A percentile compares a stretch with the other conserved stretches of the same genome.
These are phyloP conservation scores for Acrocephalus scirpaceus DNA, from an alignment of 2,797 vertebrate genomes.

Conservation along the genomic window DNA sequence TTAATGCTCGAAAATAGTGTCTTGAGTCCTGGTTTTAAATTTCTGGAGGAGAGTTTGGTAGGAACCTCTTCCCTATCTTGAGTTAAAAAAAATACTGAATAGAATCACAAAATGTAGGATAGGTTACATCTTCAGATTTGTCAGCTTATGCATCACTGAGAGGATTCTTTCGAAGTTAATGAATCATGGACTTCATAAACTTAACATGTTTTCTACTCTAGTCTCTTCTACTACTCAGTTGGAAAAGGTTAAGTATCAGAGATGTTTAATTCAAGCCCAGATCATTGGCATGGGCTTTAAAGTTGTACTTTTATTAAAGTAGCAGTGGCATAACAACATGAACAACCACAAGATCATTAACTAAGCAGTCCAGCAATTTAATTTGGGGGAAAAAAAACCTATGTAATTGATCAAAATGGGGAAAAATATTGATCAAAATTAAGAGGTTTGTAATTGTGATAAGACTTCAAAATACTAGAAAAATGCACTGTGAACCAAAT, in stretches of 20 bases:
- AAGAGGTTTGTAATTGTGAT: background rate
- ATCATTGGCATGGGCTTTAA: background rate
- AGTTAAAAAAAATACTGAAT: background rate
- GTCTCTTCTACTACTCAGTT: background rate
- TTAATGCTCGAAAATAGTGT: background rate
- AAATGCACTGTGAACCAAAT: background rate
- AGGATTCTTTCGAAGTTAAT: background rate
- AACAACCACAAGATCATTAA: background rate
- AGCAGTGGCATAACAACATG: background rate
- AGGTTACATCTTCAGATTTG: background rate
- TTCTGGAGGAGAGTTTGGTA: background rate
- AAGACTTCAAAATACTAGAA: background rate
- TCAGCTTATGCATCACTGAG: background rate
- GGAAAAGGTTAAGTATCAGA: background rate
- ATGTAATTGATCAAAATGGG: background rate
- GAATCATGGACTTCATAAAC: background rate
- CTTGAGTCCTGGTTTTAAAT: background rate
- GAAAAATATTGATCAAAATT: background rate
- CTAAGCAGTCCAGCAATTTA: background rate
- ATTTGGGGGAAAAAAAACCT: rapidly evolving
- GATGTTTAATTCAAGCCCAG: background rate
- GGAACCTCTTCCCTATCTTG: background rate
- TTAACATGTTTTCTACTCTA: background rate
- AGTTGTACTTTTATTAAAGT: background rate
- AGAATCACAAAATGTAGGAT: background rate